Percentiles rank a stretch among this genome's conserved stretches.
Evolutionary conservation across 2,113 vertebrate species (phyloP).

Genomic region (Tichodroma muraria): DNA sequence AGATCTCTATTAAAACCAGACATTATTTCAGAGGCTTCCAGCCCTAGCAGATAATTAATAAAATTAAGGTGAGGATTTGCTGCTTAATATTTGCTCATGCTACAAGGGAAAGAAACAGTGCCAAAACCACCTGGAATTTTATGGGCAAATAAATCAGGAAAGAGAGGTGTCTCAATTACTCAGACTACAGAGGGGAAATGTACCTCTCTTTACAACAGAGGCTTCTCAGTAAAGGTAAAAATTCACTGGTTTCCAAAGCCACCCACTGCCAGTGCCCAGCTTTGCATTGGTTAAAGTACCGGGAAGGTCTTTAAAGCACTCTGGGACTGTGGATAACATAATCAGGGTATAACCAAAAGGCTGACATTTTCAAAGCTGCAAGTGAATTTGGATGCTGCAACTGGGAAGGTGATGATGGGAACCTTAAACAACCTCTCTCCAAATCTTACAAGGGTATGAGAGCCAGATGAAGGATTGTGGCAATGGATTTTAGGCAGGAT

Average conservation of each 20-base stretch:
- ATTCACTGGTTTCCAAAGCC: background rate
- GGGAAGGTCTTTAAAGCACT: background rate
- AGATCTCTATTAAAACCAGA: background rate
- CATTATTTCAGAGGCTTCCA: slow-evolving; percentile 1
- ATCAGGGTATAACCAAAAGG: background rate
- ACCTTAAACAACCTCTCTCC: background rate
- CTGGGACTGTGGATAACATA: background rate
- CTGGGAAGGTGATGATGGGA: background rate
- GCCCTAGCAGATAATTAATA: slow-evolving; percentile 54
- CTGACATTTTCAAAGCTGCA: background rate
- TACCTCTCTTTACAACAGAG: background rate
- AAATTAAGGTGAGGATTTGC: slow-evolving; percentile 58
- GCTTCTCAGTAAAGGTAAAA: background rate
- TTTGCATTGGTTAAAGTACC: background rate
- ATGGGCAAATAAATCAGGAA: slow-evolving; percentile 62
- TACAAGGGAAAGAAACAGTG: slow-evolving; percentile 23
- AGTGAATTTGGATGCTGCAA: background rate
- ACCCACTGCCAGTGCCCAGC: background rate
- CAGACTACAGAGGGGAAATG: background rate
- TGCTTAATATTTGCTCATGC: slow-evolving; percentile 64
- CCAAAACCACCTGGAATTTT: slow-evolving; percentile 63
- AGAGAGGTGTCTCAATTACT: background rate
- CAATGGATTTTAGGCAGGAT: background rate
- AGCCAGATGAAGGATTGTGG: background rate
- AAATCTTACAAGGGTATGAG: background rate